phyloP scores from a whole-genome alignment of 2,797 vertebrate species.

The Tragelaphus oryx region DNA sequence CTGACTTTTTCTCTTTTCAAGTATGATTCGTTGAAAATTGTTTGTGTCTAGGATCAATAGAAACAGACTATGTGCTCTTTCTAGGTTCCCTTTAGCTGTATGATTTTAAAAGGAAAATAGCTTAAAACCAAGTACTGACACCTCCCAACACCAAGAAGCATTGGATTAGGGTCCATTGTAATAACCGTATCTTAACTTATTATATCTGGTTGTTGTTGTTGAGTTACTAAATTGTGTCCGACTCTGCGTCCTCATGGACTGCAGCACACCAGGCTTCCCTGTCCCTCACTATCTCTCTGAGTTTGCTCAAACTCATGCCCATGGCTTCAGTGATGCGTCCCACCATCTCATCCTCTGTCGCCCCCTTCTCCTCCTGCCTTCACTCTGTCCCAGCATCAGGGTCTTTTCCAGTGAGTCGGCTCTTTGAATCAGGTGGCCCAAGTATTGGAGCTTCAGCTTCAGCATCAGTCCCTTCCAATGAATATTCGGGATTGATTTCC shows the following conservation, averaged over 20 bases:
- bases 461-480: not conserved
- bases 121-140: not conserved
- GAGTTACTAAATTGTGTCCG: not conserved
- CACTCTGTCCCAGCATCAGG: not conserved
- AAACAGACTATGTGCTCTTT: not conserved
- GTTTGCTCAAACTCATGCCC: not conserved
- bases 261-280: not conserved
- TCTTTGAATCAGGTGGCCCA: not conserved
- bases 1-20: not conserved
- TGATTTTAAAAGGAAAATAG: not conserved
- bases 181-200: not conserved
- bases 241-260: not conserved
- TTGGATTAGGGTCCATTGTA: not conserved
- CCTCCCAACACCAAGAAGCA: not conserved
- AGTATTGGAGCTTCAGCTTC: not conserved
- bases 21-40: not conserved
- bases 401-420: not conserved
- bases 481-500: not conserved
- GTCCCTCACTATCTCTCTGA: not conserved
- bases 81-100: not conserved
- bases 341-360: not conserved
- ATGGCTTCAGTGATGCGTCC: not conserved
- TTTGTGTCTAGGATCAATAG: not conserved
- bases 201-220: not conserved
- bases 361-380: not conserved